Percentiles rank a stretch among this genome's conserved stretches.
These are phyloP conservation scores for Eremophila alpestris DNA, from an alignment of 2,797 vertebrate species.

Conservation along the genomic window DNA sequence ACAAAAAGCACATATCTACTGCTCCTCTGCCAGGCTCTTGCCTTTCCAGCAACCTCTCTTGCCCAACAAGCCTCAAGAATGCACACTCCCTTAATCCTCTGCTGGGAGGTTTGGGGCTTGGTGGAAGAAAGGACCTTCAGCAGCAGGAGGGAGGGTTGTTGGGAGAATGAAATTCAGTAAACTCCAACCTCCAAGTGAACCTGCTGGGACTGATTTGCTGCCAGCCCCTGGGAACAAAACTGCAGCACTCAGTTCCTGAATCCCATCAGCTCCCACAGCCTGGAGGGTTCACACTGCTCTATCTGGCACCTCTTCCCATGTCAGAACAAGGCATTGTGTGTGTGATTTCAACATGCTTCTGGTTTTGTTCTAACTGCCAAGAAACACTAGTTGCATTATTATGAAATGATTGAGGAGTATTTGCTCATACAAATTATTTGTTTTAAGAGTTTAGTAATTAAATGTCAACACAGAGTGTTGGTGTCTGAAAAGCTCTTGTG, in stretches of 20 bases:
- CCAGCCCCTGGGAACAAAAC: constrained; percentile 49
- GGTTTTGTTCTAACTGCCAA: constrained; percentile 72
- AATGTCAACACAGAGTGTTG: constrained; percentile 46
- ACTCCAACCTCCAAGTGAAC: constrained; percentile 64
- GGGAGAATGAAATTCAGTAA: constrained; percentile 45
- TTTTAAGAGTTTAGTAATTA: constrained; percentile 73
- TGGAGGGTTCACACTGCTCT: constrained; percentile 46
- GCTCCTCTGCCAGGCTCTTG: neutral
- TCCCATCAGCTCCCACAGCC: constrained; percentile 45
- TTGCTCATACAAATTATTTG: constrained; percentile 74
- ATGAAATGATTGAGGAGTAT: constrained; percentile 72
- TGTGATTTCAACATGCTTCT: constrained; percentile 74
- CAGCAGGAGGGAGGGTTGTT: constrained; percentile 19
- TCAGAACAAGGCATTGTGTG: constrained; percentile 73
- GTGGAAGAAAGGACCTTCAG: constrained; percentile 40
- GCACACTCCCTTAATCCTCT: constrained; percentile 43
- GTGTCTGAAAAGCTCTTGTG: constrained; percentile 23
- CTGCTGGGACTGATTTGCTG: constrained; percentile 53
- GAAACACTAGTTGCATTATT: constrained; percentile 74
- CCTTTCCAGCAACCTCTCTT: neutral
- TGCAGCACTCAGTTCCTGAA: constrained; percentile 33
- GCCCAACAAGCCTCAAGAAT: constrained; percentile 28
- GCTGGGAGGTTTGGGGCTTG: neutral
- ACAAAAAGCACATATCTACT: neutral
- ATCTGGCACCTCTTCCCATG: constrained; percentile 70